Percentiles rank a stretch among this genome's conserved stretches.
These are phyloP conservation scores for Drosophila athabasca DNA, from an alignment of 1,140 invertebrate species.

Conservation along the genomic window DNA sequence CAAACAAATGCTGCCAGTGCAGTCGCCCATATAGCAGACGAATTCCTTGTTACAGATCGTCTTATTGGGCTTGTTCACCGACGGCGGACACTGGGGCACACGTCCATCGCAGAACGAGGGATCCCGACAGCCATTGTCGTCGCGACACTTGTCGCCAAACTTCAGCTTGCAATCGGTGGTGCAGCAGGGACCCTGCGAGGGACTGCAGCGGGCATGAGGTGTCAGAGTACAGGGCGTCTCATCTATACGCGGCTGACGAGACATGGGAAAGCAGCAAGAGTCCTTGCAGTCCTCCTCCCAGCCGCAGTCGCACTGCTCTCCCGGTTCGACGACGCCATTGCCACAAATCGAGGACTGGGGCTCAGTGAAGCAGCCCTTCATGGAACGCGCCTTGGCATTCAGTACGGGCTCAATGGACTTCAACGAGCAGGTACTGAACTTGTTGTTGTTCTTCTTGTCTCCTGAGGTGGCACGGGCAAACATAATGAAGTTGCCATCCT, in stretches of 20 bases:
- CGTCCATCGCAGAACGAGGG: slow-evolving; percentile 95
- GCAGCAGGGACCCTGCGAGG: slow-evolving; percentile 95
- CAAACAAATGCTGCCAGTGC: slow-evolving; percentile 95
- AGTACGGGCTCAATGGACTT: slow-evolving; percentile 97
- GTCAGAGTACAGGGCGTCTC: slow-evolving; percentile 94
- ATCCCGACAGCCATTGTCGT: slow-evolving; percentile 96
- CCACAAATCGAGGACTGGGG: slow-evolving; percentile 96
- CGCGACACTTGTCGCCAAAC: slow-evolving; percentile 94
- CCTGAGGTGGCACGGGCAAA: slow-evolving; percentile 98
- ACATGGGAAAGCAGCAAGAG: slow-evolving; percentile 96
- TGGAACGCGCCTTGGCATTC: slow-evolving; percentile 94
- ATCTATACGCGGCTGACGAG: slow-evolving; percentile 88
- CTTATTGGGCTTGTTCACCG: slow-evolving; percentile 95
- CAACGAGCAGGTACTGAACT: slow-evolving; percentile 96
- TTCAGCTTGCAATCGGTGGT: slow-evolving; percentile 93
- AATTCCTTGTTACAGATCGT: slow-evolving; percentile 97
- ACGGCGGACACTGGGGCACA: slow-evolving; percentile 93
- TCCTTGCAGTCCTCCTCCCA: slow-evolving; percentile 98
- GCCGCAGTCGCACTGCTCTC: slow-evolving; percentile 99
- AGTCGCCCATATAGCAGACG: slow-evolving; percentile 97
- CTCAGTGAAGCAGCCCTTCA: slow-evolving; percentile 96
- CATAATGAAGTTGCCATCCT: slow-evolving; percentile 99
- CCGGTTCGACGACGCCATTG: slow-evolving; percentile 97
- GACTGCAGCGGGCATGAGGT: slow-evolving; percentile 85
- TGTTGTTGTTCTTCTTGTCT: slow-evolving; percentile 97